Evolutionary conservation across 92 coral and sea anemone genomes (phyloP).

Genomic region (Porites cylindrica): DNA sequence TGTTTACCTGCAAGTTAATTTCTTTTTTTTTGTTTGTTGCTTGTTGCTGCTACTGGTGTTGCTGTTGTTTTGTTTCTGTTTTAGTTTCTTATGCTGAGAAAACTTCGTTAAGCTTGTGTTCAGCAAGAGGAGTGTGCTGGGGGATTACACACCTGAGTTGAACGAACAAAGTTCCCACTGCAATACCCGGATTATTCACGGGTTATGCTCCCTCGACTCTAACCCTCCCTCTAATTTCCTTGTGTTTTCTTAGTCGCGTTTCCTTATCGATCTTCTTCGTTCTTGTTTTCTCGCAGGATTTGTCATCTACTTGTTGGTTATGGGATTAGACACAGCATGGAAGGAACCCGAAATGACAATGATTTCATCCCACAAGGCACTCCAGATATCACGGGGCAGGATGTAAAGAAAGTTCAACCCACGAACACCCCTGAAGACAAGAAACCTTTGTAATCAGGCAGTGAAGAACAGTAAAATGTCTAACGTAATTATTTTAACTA

Average conservation of each 20-base stretch:
- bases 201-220: neutral
- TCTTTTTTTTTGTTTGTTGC: too few species aligned
- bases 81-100: too few species aligned
- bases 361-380: constrained; percentile 72
- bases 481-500: too few species aligned
- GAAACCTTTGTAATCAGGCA: constrained; percentile 24
- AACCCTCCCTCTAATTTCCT: neutral
- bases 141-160: neutral
- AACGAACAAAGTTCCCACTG: neutral
- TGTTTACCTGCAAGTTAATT: too few species aligned
- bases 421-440: constrained; percentile 26
- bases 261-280: neutral
- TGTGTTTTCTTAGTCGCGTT: neutral
- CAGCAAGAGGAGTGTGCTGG: too few species aligned
- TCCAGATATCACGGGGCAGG: constrained; percentile 53
- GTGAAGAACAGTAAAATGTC: constrained; percentile 9
- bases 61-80: too few species aligned
- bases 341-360: constrained; percentile 69
- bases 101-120: too few species aligned
- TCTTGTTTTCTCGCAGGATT: constrained; percentile 61
- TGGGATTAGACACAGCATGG: constrained; percentile 95
- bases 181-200: neutral
- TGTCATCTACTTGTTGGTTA: constrained; percentile 84
- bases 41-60: too few species aligned
- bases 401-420: constrained; percentile 69